Evolutionary conservation across 2,888 invertebrate species (phyloP).

Genomic region (Omphaloscelis lunosa): DNA sequence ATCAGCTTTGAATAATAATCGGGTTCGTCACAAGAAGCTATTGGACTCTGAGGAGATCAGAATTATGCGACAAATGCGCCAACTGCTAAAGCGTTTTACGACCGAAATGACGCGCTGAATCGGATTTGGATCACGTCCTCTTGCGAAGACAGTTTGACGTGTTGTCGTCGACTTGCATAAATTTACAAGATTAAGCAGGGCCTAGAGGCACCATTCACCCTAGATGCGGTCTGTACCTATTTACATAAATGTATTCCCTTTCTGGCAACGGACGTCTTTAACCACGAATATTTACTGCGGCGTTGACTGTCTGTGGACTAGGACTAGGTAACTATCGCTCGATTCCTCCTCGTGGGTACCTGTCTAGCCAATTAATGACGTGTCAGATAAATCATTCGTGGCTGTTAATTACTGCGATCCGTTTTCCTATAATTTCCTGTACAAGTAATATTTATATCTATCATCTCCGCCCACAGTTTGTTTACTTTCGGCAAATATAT

Average conservation of each 20-base stretch:
- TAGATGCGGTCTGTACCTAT: constrained; percentile 80
- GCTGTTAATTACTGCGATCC: constrained; percentile 51
- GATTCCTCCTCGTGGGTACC: constrained; percentile 9
- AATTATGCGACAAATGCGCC: constrained; percentile 88
- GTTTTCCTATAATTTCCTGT: constrained; percentile 44
- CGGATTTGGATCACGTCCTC: constrained; percentile 89
- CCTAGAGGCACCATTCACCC: constrained; percentile 72
- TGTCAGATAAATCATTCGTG: constrained; percentile 53
- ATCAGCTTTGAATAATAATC: constrained; percentile 84
- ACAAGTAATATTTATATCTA: constrained; percentile 16
- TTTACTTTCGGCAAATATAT: not conserved
- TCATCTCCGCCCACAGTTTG: not conserved
- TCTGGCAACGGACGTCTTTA: constrained; percentile 69
- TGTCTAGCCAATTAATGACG: constrained; percentile 44
- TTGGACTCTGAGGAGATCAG: constrained; percentile 80
- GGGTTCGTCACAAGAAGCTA: constrained; percentile 71
- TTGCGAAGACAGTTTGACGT: constrained; percentile 88
- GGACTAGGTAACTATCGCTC: constrained; percentile 1
- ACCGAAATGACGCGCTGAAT: constrained; percentile 86
- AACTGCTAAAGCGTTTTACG: constrained; percentile 88
- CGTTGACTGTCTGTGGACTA: constrained; percentile 46
- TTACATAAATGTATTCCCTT: constrained; percentile 86
- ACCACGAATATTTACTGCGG: constrained; percentile 69
- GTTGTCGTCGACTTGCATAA: constrained; percentile 89
- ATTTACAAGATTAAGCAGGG: constrained; percentile 89